Evolutionary conservation across 1,140 invertebrate genomes (phyloP).

Genomic region (Berghia stephanieae): DNA sequence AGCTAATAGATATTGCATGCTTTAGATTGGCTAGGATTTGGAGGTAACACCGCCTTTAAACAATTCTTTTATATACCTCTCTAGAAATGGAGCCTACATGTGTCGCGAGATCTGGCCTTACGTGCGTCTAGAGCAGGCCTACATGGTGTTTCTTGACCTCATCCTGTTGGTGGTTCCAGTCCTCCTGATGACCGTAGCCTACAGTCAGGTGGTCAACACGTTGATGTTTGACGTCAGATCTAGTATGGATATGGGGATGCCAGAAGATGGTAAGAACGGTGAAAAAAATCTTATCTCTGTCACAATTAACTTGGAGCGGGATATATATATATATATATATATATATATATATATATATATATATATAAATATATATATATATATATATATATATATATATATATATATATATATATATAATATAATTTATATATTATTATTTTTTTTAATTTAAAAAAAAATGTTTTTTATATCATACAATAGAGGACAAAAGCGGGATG

Average conservation of each 20-base stretch:
- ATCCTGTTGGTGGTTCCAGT: conserved; percentile 10
- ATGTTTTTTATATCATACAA: no score
- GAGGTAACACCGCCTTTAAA: no score
- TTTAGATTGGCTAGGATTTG: no score
- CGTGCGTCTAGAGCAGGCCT: conserved; percentile 4
- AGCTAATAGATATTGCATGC: no score
- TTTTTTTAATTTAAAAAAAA: no score
- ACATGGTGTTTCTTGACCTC: conserved; percentile 30
- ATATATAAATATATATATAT: not conserved
- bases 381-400: not conserved
- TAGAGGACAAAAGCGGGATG: not conserved
- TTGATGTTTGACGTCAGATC: conserved; percentile 47
- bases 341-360: not conserved
- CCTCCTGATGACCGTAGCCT: conserved; percentile 39
- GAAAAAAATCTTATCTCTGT: not conserved
- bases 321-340: not conserved
- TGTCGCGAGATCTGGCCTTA: conserved; percentile 61
- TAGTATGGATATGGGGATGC: conserved; percentile 14
- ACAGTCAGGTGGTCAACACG: conserved; percentile 70
- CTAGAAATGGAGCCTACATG: conserved; percentile 41
- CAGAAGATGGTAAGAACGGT: conserved; percentile 5
- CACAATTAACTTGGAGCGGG: not conserved
- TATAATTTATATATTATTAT: not conserved
- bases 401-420: not conserved
- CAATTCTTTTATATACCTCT: no score